Evolutionary conservation across 2,113 vertebrate species (phyloP), one percentile per base, ranked within the genome.

Genomic region (Cephalopholis sonnerati): DNA sequence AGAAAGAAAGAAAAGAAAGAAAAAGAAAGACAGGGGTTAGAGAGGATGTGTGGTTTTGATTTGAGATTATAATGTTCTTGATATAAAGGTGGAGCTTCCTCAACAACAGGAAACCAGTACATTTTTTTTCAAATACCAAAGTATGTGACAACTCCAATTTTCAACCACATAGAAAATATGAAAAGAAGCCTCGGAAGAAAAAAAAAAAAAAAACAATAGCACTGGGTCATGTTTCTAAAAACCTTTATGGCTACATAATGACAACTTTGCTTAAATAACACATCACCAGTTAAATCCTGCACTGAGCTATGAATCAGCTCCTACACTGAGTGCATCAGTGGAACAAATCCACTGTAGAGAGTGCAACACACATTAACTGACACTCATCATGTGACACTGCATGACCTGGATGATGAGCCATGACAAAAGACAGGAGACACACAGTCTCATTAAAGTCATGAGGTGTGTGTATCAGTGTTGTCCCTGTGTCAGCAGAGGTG

Each of bases 71-170:
- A 9, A 2, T 62, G 86, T 79, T 79, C 58, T 70, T 64, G 58
- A 66, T 72, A 24, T n/a, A 57, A 62, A 68, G 59, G 68, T 72
- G 57, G 50, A 62, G 79, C 39, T 76, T 72, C 63, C 71, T 74
- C 50, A n/a, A 74, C 9, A 82, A 89, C 90, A 89, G 85, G 83
- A 91, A 87, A 55, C 17, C 41, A 20, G 44, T 20, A 16, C 32
- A 17, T 1, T 5, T 27, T 13, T 15, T 59, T 72, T 46, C 25
- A 57, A 53, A 57, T 5, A 36, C 1, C 36, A 77, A 32, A 67
- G 0, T 17, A 6, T 18, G 22, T 10, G 7, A 53, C 7, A 62
- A 15, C 10, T 22, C 4, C 18, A 11, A 15, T 32, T 18, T 22
- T 32, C 7, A 64, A 46, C 39, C 48, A 48, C 32, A 61, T 2